Percentiles rank a stretch among this genome's conserved stretches.
Evolutionary conservation across 2,797 vertebrate genomes (phyloP).

Genomic region (Cyprinella venusta): DNA sequence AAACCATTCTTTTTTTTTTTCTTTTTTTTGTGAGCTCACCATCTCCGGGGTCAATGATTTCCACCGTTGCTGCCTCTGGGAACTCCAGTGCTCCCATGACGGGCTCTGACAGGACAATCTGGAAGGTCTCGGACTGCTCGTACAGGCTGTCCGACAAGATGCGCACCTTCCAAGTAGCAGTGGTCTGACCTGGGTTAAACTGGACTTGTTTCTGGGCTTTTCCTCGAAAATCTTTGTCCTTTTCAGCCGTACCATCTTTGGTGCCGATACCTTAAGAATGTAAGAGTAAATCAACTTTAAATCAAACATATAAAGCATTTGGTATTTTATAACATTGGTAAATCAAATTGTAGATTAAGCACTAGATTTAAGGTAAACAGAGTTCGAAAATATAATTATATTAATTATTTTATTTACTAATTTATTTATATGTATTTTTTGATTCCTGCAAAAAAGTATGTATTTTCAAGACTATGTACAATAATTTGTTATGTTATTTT

Average conservation of each 20-base stretch:
- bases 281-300: neutral
- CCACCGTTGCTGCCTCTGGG: conserved; percentile 75
- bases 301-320: neutral
- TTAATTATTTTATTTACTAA: neutral
- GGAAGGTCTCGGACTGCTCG: conserved; percentile 81
- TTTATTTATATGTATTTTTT: neutral
- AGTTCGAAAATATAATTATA: neutral
- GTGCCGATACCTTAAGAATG: conserved; percentile 78
- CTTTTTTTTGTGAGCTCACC: conserved; percentile 69
- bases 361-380: neutral
- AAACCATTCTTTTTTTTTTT: neutral
- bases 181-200: conserved; percentile 85
- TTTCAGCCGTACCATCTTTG: conserved; percentile 79
- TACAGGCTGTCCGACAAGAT: conserved; percentile 78
- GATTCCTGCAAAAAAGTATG: neutral
- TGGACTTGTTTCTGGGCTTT: conserved; percentile 86
- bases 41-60: conserved; percentile 84
- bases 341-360: neutral
- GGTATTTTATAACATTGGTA: neutral
- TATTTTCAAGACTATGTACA: neutral
- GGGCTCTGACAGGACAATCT: conserved; percentile 82
- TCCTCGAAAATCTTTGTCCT: conserved; percentile 83
- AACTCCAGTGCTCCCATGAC: conserved; percentile 83
- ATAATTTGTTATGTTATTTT: neutral
- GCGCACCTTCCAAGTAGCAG: conserved; percentile 79